These are phyloP conservation scores for Perithous albicinctus DNA, from an alignment of 2,888 invertebrate species.

Conservation along the genomic window DNA sequence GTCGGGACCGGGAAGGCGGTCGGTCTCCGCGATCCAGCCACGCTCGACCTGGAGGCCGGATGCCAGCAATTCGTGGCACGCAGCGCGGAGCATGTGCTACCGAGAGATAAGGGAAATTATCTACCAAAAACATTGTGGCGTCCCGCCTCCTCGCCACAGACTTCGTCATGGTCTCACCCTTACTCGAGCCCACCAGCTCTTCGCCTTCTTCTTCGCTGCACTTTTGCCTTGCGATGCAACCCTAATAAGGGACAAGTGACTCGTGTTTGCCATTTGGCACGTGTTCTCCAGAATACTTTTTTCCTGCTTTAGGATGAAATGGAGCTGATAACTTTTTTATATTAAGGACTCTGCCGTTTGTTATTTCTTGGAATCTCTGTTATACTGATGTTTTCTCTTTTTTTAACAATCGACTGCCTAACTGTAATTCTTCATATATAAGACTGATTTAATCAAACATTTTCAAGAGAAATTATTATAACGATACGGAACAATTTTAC, in stretches of 20 bases:
- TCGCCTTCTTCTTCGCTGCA: slow-evolving; percentile 30
- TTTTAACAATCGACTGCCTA: too few relatives aligned
- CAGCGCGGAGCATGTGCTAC: slow-evolving; percentile 80
- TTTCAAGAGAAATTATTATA: too few relatives aligned
- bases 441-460: too few relatives aligned
- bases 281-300: slow-evolving; percentile 44
- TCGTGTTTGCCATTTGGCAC: slow-evolving; percentile 47
- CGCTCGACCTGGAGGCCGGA: slow-evolving; percentile 73
- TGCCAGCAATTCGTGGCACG: slow-evolving; percentile 79
- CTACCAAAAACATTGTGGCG: slow-evolving; percentile 67
- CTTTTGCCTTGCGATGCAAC: slow-evolving; percentile 3
- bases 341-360: background rate
- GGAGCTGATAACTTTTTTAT: slow-evolving; percentile 17
- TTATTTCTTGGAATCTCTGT: background rate
- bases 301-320: background rate
- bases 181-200: background rate
- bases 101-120: slow-evolving; percentile 81
- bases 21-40: slow-evolving; percentile 35
- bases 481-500: too few relatives aligned
- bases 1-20: slow-evolving; percentile 29
- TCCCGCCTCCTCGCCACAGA: slow-evolving; percentile 60
- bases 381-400: background rate
- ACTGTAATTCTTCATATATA: too few relatives aligned
- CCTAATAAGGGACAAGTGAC: slow-evolving; percentile 43
- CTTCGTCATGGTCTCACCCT: slow-evolving; percentile 67